phyloP scores from a whole-genome alignment of 2,113 vertebrate genomes.

The Tricholaema leucomelas region DNA sequence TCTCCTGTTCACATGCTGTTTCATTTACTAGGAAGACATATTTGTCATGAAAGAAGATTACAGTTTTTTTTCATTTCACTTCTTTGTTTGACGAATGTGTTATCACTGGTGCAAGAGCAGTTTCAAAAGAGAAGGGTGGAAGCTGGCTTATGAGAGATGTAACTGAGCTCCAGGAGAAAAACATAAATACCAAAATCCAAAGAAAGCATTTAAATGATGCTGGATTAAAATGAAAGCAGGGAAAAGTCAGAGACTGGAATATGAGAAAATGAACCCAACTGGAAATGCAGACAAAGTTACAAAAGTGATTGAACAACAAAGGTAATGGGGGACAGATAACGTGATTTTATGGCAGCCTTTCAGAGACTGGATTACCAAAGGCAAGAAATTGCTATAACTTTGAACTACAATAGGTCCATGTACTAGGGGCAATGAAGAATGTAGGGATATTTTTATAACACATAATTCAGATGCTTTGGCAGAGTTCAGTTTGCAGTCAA shows the following conservation, averaged over 20 bases:
- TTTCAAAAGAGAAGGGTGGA: not conserved
- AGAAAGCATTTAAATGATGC: not conserved
- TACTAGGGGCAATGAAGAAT: not conserved
- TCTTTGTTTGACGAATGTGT: not conserved
- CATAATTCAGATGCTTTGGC: not conserved
- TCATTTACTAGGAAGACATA: not conserved
- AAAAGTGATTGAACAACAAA: not conserved
- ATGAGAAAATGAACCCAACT: not conserved
- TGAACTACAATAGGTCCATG: not conserved
- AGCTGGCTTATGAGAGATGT: not conserved
- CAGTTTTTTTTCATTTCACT: not conserved
- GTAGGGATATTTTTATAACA: not conserved
- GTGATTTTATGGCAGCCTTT: not conserved
- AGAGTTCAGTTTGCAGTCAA: not conserved
- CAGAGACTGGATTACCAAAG: not conserved
- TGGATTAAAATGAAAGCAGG: not conserved
- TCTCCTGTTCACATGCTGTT: not conserved
- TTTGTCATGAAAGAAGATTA: constrained; percentile 9
- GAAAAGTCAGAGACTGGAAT: not conserved
- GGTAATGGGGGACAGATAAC: not conserved
- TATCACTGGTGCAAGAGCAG: not conserved
- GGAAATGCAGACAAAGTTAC: not conserved
- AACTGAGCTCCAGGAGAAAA: not conserved
- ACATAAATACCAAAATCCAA: not conserved
- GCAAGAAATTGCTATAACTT: not conserved